A percentile compares a stretch with the other conserved stretches of the same genome.
These are phyloP conservation scores for Sepioteuthis lessoniana DNA, from an alignment of 2,888 invertebrate genomes.

Conservation along the genomic window DNA sequence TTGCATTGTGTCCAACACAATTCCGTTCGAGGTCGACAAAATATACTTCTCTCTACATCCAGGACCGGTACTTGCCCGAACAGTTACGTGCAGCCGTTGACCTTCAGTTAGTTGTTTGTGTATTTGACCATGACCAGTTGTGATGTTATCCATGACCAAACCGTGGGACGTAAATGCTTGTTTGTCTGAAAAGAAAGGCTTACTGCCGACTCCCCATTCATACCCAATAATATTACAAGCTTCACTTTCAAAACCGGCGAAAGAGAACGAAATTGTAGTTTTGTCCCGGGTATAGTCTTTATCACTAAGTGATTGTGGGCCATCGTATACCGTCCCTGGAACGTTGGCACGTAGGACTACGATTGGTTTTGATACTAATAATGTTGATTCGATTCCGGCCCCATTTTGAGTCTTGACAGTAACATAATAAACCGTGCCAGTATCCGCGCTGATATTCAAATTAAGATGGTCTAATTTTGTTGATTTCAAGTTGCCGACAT, in stretches of 20 bases:
- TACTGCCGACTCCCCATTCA: conserved; percentile 64
- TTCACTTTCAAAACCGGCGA: conserved; percentile 64
- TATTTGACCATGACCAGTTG: conserved; percentile 60
- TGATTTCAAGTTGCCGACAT: not conserved
- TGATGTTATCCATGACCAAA: conserved; percentile 60
- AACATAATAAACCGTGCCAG: conserved; percentile 51
- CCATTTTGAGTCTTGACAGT: conserved; percentile 53
- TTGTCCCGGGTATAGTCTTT: conserved; percentile 57
- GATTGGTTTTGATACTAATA: conserved; percentile 53
- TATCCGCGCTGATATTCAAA: not conserved
- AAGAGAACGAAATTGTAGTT: conserved; percentile 61
- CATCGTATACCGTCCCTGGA: conserved; percentile 62
- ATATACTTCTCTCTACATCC: conserved; percentile 60
- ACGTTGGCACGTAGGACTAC: conserved; percentile 53
- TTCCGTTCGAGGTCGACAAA: conserved; percentile 63
- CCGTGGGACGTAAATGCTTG: conserved; percentile 62
- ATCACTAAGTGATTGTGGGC: conserved; percentile 56
- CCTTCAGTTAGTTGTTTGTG: conserved; percentile 59
- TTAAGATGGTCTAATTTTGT: not conserved
- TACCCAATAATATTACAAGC: conserved; percentile 62
- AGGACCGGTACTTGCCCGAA: conserved; percentile 61
- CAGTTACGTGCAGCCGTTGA: conserved; percentile 58
- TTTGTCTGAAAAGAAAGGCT: conserved; percentile 60
- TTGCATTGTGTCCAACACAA: conserved; percentile 56
- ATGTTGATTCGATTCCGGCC: conserved; percentile 52